Base-by-base conservation (phyloP, 2,113 vertebrate genomes). In the Podarcis muralis region DNA sequence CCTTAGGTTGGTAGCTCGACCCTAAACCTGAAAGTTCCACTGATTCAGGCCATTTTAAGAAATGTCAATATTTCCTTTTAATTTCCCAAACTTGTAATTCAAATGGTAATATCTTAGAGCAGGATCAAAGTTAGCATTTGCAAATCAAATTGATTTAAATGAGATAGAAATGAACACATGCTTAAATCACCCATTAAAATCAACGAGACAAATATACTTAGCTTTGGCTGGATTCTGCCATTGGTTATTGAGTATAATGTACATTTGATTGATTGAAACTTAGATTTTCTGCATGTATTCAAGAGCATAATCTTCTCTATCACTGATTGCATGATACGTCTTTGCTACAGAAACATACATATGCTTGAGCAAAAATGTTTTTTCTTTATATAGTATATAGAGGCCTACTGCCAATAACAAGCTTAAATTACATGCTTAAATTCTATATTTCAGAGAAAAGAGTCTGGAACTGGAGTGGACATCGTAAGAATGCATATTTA, bases 121-220 rank as follows among this genome's bases (percentile, higher is more conserved):
- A 78, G 12, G 30, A 66, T n/a, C n/a, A 15, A 86, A 66, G 16
- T 77, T 78, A 66, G 35, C 57, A 86, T 43, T 66, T 77, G 75
- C 22, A 79, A 86, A 86, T 86, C 30, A 62, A 43, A 48, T 43
- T 69, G 13, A 69, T 83, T 83, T 69, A 68, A 83, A 68, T 62
- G 30, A 48, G 37, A 69, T 30, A n/a, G 30, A 79, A 66, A 9
- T 43, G 20, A 85, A 25, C 30, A 85, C 43, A 76, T 77, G 25
- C 57, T 77, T 85, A 77, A 76, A 62, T 68, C 37, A 59, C 27
- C 27, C 48, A 59, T 13, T 81, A 27, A 69, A 83, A 71, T 30
- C 15, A 83, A 83, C 69, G 66, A 27, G 15, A 69, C 15, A 69
- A 30, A 83, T 43, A 48, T 48, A 15, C 65, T 71, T 9, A 53